phyloP scores from a whole-genome alignment of 1,140 invertebrate species.

The Rhynchophorus ferrugineus region DNA sequence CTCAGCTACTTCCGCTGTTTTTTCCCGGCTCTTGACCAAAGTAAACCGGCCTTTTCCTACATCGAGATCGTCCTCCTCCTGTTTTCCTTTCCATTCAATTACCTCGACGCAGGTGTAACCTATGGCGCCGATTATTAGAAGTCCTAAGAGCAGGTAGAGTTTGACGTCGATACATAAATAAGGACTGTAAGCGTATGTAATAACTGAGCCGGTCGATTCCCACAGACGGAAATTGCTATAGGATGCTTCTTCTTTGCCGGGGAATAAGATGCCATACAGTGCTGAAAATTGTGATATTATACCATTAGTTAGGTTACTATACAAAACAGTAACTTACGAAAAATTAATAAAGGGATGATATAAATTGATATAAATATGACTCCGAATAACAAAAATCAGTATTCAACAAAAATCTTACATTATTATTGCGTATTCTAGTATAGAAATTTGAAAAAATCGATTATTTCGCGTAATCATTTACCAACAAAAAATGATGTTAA shows the following conservation, averaged over 20 bases:
- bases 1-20: conserved; percentile 23
- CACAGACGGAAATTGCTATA: conserved; percentile 90
- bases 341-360: too few species aligned
- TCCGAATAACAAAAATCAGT: too few species aligned
- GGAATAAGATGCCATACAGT: conserved; percentile 81
- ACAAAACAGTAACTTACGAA: too few species aligned
- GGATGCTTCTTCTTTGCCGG: conserved; percentile 79
- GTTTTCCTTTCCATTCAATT: conserved; percentile 12
- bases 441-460: too few species aligned
- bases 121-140: conserved; percentile 65
- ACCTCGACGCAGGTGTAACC: conserved; percentile 50
- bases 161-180: conserved; percentile 71
- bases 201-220: conserved; percentile 83
- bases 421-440: too few species aligned
- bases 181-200: conserved; percentile 72
- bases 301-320: too few species aligned
- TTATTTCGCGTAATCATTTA: too few species aligned
- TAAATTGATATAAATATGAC: too few species aligned
- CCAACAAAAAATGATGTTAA: too few species aligned
- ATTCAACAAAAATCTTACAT: too few species aligned
- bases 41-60: conserved; percentile 17
- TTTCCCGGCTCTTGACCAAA: conserved; percentile 19
- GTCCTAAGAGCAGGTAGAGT: conserved; percentile 62
- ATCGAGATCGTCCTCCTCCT: neutral
- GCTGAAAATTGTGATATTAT: conserved; percentile 59